Base-by-base conservation (phyloP, 2,888 invertebrate genomes). In the Lasius fuliginosus region DNA sequence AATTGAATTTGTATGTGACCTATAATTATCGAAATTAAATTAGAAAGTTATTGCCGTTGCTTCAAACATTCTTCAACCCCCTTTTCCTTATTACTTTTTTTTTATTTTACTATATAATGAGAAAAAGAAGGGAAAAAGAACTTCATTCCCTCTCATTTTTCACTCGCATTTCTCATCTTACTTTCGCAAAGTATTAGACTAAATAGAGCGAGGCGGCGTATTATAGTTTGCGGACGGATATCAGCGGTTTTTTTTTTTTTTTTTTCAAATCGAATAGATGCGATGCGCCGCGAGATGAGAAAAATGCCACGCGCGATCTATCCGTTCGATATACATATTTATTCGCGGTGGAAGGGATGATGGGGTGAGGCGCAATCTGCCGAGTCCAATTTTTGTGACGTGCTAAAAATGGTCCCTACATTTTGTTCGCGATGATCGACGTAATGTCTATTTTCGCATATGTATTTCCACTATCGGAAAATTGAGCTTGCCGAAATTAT, bases 401-500 rank as follows among this genome's bases (percentile, higher is more conserved):
- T 42, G 49, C 15, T 30, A 30, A 40, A 73, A 36, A 36, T 18
- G 11, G 8, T 36, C 23, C 27, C n/a, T 75, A 36, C 49, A 75
- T 75, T 75, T 53, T 65, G 49, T 11, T 23, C 36, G 23, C 46
- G 46, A 64, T 33, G 15, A 33, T 64, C n/a, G 46, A 33, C 23
- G 33, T 46, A 33, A 64, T 30, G 2, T 23, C n/a, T 23, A 12
- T 33, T 23, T 49, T 64, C 11, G 3, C 46, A 15, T 62, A 12
- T 46, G n/a, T 62, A 12, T 46, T n/a, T 8, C 49, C 62, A 30
- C 3, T 33, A n/a, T 8, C 65, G 65, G 46, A 23, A 75, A 65
- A 64, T 64, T 18, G 65, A 46, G 46, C n/a, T 15, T 23, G 46
- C 9, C 23, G 49, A 75, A 75, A 75, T 75, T 65, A 65, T 49